These are phyloP conservation scores for Panonychus citri DNA, from an alignment of 1,140 invertebrate species.

Conservation along the genomic window DNA sequence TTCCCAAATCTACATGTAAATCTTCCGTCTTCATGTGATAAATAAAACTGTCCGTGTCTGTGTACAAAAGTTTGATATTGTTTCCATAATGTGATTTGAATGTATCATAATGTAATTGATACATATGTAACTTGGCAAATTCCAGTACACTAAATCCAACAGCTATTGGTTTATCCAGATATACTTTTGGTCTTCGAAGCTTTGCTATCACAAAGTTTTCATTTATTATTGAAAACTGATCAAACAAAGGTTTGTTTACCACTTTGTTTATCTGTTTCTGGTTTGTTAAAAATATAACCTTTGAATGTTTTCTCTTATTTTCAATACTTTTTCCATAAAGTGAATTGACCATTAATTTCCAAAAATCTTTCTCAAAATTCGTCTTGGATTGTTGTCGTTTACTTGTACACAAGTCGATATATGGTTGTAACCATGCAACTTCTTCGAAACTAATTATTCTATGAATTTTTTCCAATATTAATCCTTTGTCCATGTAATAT, in stretches of 20 bases:
- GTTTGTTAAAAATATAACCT: conserved; percentile 22
- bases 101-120: conserved; percentile 18
- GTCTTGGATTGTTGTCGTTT: conserved; percentile 14
- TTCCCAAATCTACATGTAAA: conserved; percentile 13
- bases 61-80: conserved; percentile 10
- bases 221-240: conserved; percentile 15
- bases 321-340: conserved; percentile 28
- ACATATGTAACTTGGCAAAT: conserved; percentile 17
- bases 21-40: conserved; percentile 11
- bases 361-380: conserved; percentile 19
- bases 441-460: conserved; percentile 26
- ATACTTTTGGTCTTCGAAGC: conserved; percentile 11
- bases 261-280: conserved; percentile 17
- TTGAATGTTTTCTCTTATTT: conserved; percentile 24
- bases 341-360: conserved; percentile 25
- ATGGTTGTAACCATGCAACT: conserved; percentile 24
- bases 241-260: conserved; percentile 22
- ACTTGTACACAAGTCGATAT: conserved; percentile 24
- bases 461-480: conserved; percentile 27
- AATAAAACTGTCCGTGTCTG: conserved; percentile 13
- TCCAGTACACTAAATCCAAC: conserved; percentile 17
- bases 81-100: conserved; percentile 15
- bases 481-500: conserved; percentile 24
- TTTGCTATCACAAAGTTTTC: conserved; percentile 10
- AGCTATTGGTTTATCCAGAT: conserved; percentile 18